These are phyloP conservation scores for Shinisaurus crocodilurus DNA, from an alignment of 2,113 vertebrate genomes.

Conservation along the genomic window DNA sequence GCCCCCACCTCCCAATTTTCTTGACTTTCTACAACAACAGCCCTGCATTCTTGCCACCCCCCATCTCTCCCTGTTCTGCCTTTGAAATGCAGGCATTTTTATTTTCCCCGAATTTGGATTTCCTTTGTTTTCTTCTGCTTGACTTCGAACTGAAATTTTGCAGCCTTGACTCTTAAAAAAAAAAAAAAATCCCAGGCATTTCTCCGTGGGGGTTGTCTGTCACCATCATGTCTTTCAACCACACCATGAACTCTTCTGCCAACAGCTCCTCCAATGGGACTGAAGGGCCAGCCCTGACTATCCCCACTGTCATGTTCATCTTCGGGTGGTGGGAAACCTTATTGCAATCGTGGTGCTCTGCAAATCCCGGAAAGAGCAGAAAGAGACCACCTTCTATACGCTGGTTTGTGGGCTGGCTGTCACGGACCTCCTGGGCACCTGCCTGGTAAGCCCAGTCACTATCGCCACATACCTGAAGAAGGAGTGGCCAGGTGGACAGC, in stretches of 20 bases:
- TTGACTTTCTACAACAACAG: conserved; percentile 7
- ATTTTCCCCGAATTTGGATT: neutral
- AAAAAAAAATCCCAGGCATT: rapidly evolving
- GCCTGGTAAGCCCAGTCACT: conserved; percentile 93
- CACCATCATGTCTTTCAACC: conserved; percentile 56
- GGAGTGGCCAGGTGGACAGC: conserved; percentile 84
- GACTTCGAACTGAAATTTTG: neutral
- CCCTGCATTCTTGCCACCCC: rapidly evolving
- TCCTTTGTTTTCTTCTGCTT: neutral
- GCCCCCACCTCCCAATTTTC: rapidly evolving
- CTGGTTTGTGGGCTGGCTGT: conserved; percentile 93
- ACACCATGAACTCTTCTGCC: conserved; percentile 30
- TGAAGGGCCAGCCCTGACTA: conserved; percentile 74
- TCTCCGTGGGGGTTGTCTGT: neutral
- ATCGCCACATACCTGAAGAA: conserved; percentile 92
- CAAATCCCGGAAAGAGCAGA: conserved; percentile 92
- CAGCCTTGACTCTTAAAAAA: rapidly evolving
- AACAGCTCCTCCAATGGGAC: conserved; percentile 60
- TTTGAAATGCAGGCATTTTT: neutral
- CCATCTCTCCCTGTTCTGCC: rapidly evolving
- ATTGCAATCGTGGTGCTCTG: conserved; percentile 94
- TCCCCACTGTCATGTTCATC: conserved; percentile 95
- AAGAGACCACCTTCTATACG: conserved; percentile 96
- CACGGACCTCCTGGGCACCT: conserved; percentile 94
- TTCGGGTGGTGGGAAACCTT: conserved; percentile 95